phyloP scores from a whole-genome alignment of 2,797 vertebrate genomes.

The Phyllotis vaccarum region DNA sequence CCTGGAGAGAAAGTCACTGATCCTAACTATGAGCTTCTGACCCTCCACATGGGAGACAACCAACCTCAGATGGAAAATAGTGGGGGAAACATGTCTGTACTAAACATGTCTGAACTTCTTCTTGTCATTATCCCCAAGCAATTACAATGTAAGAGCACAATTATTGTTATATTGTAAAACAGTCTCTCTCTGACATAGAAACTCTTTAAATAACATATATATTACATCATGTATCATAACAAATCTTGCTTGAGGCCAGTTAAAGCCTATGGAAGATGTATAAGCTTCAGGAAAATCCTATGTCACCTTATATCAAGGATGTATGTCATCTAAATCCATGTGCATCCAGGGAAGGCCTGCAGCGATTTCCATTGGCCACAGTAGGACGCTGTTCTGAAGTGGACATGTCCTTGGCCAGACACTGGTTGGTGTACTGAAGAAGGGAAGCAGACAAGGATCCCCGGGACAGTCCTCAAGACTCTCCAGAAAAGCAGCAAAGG shows the following conservation, averaged over 20 bases:
- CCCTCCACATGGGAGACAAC: background rate
- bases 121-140: background rate
- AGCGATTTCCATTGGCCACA: background rate
- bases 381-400: too few species aligned
- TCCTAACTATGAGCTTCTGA: background rate
- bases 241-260: background rate
- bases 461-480: background rate
- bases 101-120: background rate
- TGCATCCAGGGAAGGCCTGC: background rate
- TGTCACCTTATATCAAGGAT: background rate
- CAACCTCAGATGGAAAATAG: background rate
- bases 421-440: background rate
- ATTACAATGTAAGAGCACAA: background rate
- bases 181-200: background rate
- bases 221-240: background rate
- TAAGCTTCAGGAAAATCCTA: background rate
- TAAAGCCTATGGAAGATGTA: background rate
- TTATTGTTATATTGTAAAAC: background rate
- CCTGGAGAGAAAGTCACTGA: background rate
- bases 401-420: background rate
- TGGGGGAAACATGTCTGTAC: background rate
- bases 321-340: background rate
- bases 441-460: background rate
- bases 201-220: background rate
- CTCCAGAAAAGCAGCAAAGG: background rate